These are phyloP conservation scores for Leuciscus idus DNA, from an alignment of 2,113 vertebrate genomes.

Conservation along the genomic window DNA sequence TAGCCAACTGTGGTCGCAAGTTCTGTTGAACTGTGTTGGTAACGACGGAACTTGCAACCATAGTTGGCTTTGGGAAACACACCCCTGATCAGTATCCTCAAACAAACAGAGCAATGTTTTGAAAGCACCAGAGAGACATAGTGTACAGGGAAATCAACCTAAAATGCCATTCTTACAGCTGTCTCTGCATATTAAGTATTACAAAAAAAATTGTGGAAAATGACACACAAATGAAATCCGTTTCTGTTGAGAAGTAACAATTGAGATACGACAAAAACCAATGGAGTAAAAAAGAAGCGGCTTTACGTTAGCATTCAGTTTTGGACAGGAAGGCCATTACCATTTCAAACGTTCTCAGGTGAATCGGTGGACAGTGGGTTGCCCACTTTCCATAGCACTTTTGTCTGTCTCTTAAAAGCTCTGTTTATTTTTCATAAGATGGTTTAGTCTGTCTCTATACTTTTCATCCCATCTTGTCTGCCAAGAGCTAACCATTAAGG, in stretches of 20 bases:
- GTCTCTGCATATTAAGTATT: neutral
- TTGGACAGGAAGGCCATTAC: constrained; percentile 70
- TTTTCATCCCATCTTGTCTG: constrained; percentile 45
- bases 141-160: neutral
- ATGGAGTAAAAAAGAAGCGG: neutral
- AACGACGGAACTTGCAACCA: too few species aligned
- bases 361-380: constrained; percentile 46
- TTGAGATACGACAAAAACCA: neutral
- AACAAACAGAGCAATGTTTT: constrained; percentile 18
- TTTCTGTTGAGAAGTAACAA: neutral
- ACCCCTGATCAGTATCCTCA: neutral
- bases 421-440: constrained; percentile 55
- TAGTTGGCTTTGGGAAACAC: too few species aligned
- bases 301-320: constrained; percentile 65
- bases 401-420: constrained; percentile 40
- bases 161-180: neutral
- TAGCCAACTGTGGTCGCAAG: too few species aligned
- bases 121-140: neutral
- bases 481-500: constrained; percentile 54
- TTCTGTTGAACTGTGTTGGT: too few species aligned
- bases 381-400: constrained; percentile 25
- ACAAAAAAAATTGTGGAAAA: too few species aligned
- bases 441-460: constrained; percentile 57
- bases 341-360: constrained; percentile 77
- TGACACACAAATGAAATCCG: neutral